Conservation (phyloP, 37 sponge, comb jelly and placozoan species). For the Chondrilla cf. caribensis region DNA sequence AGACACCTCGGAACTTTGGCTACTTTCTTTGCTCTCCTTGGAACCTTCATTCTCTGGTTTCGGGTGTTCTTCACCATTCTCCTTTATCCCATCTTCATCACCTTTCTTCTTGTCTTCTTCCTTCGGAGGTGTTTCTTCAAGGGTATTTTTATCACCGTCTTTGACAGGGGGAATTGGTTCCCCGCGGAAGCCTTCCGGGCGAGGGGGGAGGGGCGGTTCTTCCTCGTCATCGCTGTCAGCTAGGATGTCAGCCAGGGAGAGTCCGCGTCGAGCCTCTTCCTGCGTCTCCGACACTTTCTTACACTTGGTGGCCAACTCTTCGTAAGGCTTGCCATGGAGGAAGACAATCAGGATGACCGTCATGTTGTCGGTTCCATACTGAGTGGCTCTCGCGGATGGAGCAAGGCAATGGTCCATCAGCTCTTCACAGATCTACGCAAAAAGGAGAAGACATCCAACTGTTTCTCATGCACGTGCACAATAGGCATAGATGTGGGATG, state of each 20-base stretch:
- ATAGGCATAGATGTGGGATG: no score
- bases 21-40: background rate
- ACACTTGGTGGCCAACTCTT: conserved; percentile 43
- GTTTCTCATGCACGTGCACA: no score
- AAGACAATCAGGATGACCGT: conserved; percentile 72
- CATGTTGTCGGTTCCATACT: conserved; percentile 94
- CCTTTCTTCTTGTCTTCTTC: background rate
- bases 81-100: background rate
- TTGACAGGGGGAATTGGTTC: no score
- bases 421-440: conserved; percentile 92
- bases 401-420: conserved; percentile 84
- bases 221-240: conserved; percentile 1
- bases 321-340: conserved; percentile 61
- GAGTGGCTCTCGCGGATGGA: conserved; percentile 68
- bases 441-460: no score
- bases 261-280: background rate
- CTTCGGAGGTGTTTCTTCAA: no score
- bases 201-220: background rate
- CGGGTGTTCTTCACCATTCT: background rate
- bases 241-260: background rate
- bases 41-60: background rate
- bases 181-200: background rate
- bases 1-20: no score
- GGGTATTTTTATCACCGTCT: no score
- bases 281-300: background rate